These are phyloP conservation scores for Heteronetta atricapilla DNA, from an alignment of 2,113 vertebrate species.

Conservation along the genomic window DNA sequence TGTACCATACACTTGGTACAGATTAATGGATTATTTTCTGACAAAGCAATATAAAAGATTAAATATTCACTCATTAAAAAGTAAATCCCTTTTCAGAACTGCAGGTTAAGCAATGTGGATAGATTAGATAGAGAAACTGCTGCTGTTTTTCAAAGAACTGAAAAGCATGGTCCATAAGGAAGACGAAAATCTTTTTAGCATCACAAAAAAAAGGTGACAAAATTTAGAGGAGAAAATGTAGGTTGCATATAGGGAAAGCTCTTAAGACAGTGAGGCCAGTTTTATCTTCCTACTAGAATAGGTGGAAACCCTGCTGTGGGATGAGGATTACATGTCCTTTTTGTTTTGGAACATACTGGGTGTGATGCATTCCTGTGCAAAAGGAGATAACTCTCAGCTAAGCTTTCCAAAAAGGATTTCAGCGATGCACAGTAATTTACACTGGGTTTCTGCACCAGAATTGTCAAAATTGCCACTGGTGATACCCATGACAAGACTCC, in stretches of 20 bases:
- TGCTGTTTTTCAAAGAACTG: background rate
- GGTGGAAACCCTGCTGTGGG: background rate
- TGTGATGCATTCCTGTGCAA: background rate
- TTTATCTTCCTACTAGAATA: background rate
- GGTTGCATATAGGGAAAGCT: background rate
- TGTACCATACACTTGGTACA: background rate
- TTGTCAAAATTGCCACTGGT: constrained; percentile 30
- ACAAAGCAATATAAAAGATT: background rate
- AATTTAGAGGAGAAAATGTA: background rate
- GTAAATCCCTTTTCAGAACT: background rate
- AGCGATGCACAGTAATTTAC: background rate
- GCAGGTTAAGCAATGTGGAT: background rate
- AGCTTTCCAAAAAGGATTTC: constrained; percentile 7
- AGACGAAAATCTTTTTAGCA: background rate
- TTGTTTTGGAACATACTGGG: background rate
- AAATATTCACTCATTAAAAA: background rate
- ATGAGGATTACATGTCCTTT: background rate
- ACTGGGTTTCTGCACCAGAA: background rate
- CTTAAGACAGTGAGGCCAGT: background rate
- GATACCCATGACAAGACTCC: background rate
- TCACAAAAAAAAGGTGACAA: background rate
- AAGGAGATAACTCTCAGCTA: background rate
- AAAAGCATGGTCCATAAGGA: background rate
- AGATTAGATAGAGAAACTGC: background rate
- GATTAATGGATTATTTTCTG: constrained; percentile 10